Percentiles rank a stretch among this genome's conserved stretches.
These are phyloP conservation scores for Cottus gobio DNA, from an alignment of 2,113 vertebrate species.

Conservation along the genomic window DNA sequence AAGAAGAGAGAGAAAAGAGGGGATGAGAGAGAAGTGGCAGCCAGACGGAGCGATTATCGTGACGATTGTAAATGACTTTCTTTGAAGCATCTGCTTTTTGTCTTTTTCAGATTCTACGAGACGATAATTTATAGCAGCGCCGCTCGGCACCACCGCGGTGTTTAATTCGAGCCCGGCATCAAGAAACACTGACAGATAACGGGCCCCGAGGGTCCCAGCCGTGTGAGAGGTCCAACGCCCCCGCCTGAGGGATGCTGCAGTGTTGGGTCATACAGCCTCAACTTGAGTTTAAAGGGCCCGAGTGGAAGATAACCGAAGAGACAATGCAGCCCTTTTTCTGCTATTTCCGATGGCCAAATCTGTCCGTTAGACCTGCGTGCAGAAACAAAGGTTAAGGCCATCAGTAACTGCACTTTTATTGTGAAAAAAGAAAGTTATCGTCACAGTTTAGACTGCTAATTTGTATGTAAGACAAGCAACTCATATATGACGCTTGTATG, in stretches of 20 bases:
- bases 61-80: constrained; percentile 28
- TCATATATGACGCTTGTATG: not conserved
- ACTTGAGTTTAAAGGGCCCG: constrained; percentile 55
- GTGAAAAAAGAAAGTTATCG: not conserved
- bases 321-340: constrained; percentile 53
- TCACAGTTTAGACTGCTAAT: constrained; percentile 1
- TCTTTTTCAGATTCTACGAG: constrained; percentile 89
- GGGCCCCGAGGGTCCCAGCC: constrained; percentile 38
- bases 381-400: constrained; percentile 22
- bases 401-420: constrained; percentile 38
- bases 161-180: constrained; percentile 59
- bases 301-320: constrained; percentile 55
- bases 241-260: constrained; percentile 51
- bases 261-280: constrained; percentile 34
- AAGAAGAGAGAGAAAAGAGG: not conserved
- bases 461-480: constrained; percentile 2
- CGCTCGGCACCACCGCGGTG: constrained; percentile 23
- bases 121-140: constrained; percentile 88
- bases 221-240: constrained; percentile 53
- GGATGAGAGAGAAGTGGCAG: constrained; percentile 6
- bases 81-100: constrained; percentile 67
- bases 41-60: constrained; percentile 30
- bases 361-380: constrained; percentile 33
- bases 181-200: constrained; percentile 53
- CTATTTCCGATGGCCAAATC: constrained; percentile 16